A percentile compares a stretch with the other conserved stretches of the same genome.
Conservation (phyloP, 2,888 invertebrate species). For the Eueremaeus valkanovi region DNA sequence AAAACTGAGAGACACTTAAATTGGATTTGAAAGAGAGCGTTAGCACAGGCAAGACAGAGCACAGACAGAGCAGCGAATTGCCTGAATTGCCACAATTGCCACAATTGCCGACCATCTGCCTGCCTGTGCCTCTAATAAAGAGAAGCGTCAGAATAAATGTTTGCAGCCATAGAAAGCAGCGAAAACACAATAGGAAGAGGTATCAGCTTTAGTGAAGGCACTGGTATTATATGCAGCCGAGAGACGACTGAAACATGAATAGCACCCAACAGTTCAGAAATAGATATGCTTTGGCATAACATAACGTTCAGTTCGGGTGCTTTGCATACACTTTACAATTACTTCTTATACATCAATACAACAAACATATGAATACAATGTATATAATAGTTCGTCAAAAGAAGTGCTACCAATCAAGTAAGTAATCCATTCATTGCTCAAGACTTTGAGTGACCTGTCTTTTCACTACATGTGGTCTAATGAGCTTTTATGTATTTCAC, state of each 20-base stretch:
- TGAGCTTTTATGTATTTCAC: slow-evolving; percentile 32
- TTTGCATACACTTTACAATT: neutral
- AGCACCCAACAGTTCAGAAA: slow-evolving; percentile 23
- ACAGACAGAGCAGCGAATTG: no score
- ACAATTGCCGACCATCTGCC: slow-evolving; percentile 31
- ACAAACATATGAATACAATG: slow-evolving; percentile 30
- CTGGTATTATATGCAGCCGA: slow-evolving; percentile 8
- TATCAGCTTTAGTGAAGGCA: slow-evolving; percentile 24
- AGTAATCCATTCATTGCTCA: neutral
- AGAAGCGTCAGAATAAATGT: slow-evolving; percentile 32
- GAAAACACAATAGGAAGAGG: slow-evolving; percentile 31
- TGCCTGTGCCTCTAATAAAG: slow-evolving; percentile 15
- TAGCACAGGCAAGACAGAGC: neutral
- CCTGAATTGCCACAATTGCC: no score
- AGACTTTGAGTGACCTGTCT: slow-evolving; percentile 32
- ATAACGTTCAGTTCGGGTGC: slow-evolving; percentile 7
- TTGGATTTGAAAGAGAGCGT: neutral
- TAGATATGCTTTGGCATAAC: slow-evolving; percentile 20
- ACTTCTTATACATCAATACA: neutral
- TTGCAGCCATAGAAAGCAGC: neutral
- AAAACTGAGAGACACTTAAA: slow-evolving; percentile 25
- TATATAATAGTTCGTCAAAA: neutral
- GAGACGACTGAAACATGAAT: slow-evolving; percentile 11
- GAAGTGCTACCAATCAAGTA: slow-evolving; percentile 31
- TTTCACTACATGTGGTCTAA: slow-evolving; percentile 1